Evolutionary conservation across 2,797 vertebrate genomes (phyloP), one percentile per base, ranked within the genome.

Genomic region (Galaxias olidus): DNA sequence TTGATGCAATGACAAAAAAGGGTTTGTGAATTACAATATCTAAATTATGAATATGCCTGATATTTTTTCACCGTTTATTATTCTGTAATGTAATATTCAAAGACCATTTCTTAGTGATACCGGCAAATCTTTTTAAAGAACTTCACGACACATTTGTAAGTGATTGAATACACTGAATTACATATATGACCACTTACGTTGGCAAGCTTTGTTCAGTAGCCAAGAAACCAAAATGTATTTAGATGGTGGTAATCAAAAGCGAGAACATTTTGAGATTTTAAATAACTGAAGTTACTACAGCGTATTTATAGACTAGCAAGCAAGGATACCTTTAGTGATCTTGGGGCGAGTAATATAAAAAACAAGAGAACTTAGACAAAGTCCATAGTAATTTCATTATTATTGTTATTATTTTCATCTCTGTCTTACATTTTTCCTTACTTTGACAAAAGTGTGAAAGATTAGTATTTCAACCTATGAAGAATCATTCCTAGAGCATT

Each of bases 401-500:
- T 15, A 62, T 53, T 43, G 47, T 66, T 82, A 68, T 77, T 69
- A 62, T 65, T 58, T 69, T 63, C 61, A 55, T 59, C 74, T 51
- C 61, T 63, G 65, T 70, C 64, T 52, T 62, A 78, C 53, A 1
- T 57, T 61, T 69, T 68, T 66, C 63, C 66, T 51, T 58, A 60
- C 63, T 53, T 59, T 48, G 51, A n/a, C 18, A 19, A 59, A 71
- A 68, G 43, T 66, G 59, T 50, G 66, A 52, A 56, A 71, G 82
- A 87, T 78, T 83, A 78, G 82, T 76, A 78, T 88, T 87, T 83
- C 63, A 76, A 79, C 82, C 86, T 88, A 86, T 86, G 88, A 83
- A 87, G 54, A 69, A 83, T 76, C 85, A 88, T 88, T 86, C 87
- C 87, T 89, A 81, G 85, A 89, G 84, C 81, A 79, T 80, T 67